Evolutionary conservation across 2,888 invertebrate genomes (phyloP).

Genomic region (Craniophora ligustri): DNA sequence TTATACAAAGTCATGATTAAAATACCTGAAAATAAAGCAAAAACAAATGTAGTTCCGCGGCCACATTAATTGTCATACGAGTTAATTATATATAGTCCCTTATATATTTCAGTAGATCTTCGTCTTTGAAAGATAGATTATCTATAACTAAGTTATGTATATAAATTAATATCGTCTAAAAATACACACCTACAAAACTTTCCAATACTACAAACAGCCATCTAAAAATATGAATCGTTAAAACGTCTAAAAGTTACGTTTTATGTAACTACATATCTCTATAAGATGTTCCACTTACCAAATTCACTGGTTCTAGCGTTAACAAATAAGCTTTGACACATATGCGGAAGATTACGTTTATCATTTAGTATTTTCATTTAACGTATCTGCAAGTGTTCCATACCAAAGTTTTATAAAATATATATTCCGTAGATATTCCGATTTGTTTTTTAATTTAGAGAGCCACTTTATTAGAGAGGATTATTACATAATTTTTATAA

Average conservation of each 20-base stretch:
- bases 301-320: slow-evolving; percentile 54
- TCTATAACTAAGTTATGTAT: slow-evolving; percentile 49
- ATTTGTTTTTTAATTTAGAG: slow-evolving; percentile 25
- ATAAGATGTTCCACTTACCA: slow-evolving; percentile 36
- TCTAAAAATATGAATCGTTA: slow-evolving; percentile 79
- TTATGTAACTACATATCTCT: slow-evolving; percentile 44
- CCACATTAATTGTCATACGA: slow-evolving; percentile 14
- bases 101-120: slow-evolving; percentile 15
- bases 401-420: slow-evolving; percentile 15
- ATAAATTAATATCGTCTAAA: slow-evolving; percentile 65
- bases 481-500: no score
- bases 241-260: slow-evolving; percentile 60
- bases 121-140: slow-evolving; percentile 27
- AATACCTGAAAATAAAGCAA: slow-evolving; percentile 8
- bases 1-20: slow-evolving; percentile 5
- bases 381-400: slow-evolving; percentile 18
- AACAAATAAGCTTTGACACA: slow-evolving; percentile 53
- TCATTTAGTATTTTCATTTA: slow-evolving; percentile 14
- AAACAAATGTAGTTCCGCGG: slow-evolving; percentile 16
- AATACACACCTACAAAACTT: slow-evolving; percentile 69
- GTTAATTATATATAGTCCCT: slow-evolving; percentile 7
- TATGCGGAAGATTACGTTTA: slow-evolving; percentile 41
- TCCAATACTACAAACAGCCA: slow-evolving; percentile 75
- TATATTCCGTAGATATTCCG: slow-evolving; percentile 5
- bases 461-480: slow-evolving; percentile 28